A percentile compares a stretch with the other conserved stretches of the same genome.
phyloP scores from a whole-genome alignment of 2,888 invertebrate species.

The Athripsodes cinereus region DNA sequence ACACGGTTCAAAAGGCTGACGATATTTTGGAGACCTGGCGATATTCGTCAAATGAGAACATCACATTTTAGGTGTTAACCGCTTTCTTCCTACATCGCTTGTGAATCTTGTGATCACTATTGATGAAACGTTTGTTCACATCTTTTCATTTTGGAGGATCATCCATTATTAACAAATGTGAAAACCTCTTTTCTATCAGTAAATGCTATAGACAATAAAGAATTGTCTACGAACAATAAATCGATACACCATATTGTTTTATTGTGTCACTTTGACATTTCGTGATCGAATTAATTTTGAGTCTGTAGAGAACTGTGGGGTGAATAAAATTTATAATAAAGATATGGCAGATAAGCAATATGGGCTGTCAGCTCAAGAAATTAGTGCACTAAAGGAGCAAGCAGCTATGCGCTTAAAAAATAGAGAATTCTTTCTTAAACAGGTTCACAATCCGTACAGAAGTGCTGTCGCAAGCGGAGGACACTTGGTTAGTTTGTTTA shows the following conservation, averaged over 20 bases:
- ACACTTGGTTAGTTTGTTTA: constrained; percentile 50
- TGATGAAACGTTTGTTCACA: no score
- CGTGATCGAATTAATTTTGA: background rate
- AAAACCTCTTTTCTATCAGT: no score
- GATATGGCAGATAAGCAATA: constrained; percentile 34
- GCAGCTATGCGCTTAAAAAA: constrained; percentile 53
- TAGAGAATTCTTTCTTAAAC: constrained; percentile 67
- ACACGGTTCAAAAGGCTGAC: no score
- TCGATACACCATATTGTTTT: background rate
- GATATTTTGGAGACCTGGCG: no score
- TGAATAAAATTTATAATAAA: no score
- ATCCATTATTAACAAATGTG: no score
- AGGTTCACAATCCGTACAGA: constrained; percentile 63
- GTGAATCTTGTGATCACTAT: no score
- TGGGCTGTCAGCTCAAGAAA: constrained; percentile 49
- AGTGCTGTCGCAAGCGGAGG: constrained; percentile 63
- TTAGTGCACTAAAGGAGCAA: constrained; percentile 53
- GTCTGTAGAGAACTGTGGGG: background rate
- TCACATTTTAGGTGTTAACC: no score
- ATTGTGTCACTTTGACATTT: background rate
- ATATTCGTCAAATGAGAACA: no score
- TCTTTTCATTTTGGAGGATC: no score
- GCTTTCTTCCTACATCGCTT: no score
- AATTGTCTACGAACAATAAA: background rate
- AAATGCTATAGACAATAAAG: no score